Conservation (phyloP, 2,113 vertebrate genomes). For the Oncorhynchus clarkii region DNA sequence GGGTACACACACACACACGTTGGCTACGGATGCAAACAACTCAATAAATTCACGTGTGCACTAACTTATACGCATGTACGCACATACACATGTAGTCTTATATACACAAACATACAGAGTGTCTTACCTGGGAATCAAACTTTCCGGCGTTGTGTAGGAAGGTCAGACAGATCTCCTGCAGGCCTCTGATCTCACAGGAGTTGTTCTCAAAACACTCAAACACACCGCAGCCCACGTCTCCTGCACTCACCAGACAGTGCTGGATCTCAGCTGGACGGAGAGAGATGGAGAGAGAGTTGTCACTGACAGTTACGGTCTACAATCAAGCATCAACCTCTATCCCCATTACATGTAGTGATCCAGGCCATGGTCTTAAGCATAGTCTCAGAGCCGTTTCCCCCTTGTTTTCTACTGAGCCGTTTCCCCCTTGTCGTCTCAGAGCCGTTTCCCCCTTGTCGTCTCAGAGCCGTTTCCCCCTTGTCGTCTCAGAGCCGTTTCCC, state of each 20-base stretch:
- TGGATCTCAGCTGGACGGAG: constrained; percentile 91
- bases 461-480: no score
- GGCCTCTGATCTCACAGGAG: constrained; percentile 96
- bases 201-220: constrained; percentile 99
- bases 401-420: no score
- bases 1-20: neutral
- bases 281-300: constrained; percentile 18
- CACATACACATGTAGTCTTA: neutral
- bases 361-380: no score
- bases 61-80: constrained; percentile 15
- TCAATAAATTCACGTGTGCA: neutral
- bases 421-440: no score
- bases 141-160: constrained; percentile 99
- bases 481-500: no score
- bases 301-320: no score
- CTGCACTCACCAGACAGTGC: constrained; percentile 94
- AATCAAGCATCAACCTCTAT: no score
- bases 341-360: no score
- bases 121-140: constrained; percentile 97
- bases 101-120: neutral
- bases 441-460: no score
- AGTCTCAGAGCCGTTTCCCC: no score
- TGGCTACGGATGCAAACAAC: neutral
- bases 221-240: constrained; percentile 96
- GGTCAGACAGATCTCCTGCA: constrained; percentile 98